Conservation (phyloP, 2,113 vertebrate species). For the Eurypyga helias region DNA sequence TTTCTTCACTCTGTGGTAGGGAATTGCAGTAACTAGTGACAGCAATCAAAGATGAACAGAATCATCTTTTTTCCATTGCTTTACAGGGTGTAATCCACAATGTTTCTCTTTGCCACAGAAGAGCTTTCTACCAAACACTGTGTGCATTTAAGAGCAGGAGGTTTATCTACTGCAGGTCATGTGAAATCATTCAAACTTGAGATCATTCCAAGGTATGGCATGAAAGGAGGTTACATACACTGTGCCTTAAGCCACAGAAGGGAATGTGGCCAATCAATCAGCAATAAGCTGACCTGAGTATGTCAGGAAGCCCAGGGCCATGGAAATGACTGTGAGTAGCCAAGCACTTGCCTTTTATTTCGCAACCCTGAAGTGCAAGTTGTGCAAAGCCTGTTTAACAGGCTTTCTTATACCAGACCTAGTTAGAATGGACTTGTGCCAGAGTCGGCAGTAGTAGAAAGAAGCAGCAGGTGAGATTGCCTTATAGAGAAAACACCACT, state of each 20-base stretch:
- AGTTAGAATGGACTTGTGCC: not conserved
- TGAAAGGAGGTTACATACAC: not conserved
- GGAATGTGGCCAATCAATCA: not conserved
- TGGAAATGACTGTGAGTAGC: not conserved
- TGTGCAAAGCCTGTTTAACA: not conserved
- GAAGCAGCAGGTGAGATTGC: not conserved
- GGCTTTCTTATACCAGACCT: not conserved
- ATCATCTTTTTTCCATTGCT: not conserved
- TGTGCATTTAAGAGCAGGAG: not conserved
- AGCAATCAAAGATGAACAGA: not conserved
- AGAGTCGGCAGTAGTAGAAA: not conserved
- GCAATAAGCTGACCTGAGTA: not conserved
- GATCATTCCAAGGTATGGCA: not conserved
- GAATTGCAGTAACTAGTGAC: not conserved
- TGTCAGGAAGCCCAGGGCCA: not conserved
- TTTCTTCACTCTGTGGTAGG: not conserved
- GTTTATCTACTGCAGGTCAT: not conserved
- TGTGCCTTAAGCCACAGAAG: not conserved
- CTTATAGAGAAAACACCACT: not conserved
- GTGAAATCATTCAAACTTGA: not conserved
- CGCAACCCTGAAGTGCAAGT: not conserved
- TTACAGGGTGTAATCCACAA: not conserved
- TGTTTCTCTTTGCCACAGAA: not conserved
- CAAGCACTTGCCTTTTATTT: not conserved
- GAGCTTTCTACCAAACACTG: not conserved